Evolutionary conservation across 2,797 vertebrate genomes (phyloP), one percentile per base, ranked within the genome.

Genomic region (Alosa sapidissima): DNA sequence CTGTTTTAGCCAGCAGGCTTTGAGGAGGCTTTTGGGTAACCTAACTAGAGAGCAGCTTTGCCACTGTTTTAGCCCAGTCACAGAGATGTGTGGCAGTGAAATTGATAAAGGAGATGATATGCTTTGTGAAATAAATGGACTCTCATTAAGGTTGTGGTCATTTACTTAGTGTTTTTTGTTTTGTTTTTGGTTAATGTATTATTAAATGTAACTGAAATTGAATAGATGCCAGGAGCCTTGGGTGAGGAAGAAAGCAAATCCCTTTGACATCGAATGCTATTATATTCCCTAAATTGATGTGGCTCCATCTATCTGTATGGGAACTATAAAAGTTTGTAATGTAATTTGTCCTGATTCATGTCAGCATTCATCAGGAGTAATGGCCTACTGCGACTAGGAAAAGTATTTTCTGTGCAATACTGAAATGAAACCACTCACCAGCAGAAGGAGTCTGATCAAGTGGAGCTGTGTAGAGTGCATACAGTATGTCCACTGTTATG

Each of bases 291-390:
- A 3, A 47, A 78, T 8, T 78, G 36, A 78, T 47, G 16, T 19
- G 41, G 41, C 16, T 78, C 72, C 72, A 47, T 78, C 16, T 7
- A 78, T 41, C 41, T 21, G 41, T 5, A 21, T 8, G 41, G 72
- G 19, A 78, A 47, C 16, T 78, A 41, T 41, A 78, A 78, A 47
- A 47, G 72, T 78, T 78, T 47, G 16, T 78, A 78, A 78, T n/a
- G 72, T 78, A 19, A 78, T 78, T 78, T 78, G 41, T 78, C 41
- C 72, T 47, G 41, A 16, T 78, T 78, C 2, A 78, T 19, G 72
- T 78, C 72, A 78, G 41, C 16, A 78, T 78, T 78, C 72, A 78
- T 78, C 72, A 78, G 72, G 36, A 47, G 41, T 47, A 41, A 41
- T 78, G 41, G 36, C 45, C 72, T 78, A 47, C 41, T 21, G 36